Base-by-base conservation (phyloP, 1,140 invertebrate species). In the Orussus abietinus region DNA sequence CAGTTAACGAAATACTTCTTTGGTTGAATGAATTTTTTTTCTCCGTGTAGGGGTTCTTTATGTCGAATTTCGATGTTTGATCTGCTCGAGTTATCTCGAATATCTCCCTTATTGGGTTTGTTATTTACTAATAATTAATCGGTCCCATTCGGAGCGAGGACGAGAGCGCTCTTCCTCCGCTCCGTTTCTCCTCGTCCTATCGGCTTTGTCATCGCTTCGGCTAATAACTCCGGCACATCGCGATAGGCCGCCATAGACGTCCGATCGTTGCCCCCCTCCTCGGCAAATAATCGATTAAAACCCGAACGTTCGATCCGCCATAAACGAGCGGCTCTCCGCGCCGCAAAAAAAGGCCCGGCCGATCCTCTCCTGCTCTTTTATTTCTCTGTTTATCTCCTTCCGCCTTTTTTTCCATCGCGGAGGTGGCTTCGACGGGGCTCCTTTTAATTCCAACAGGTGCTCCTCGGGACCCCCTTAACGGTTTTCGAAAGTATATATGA, bases 191-290 rank as follows among this genome's bases (percentile, higher is more conserved):
- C 20, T 12, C 28, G 37, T 38, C 38, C 43, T 53, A 62, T 64
- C 57, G 50, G 50, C 51, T 55, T 59, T 61, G 59, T 62, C 58
- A 57, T 62, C 59, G 47, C 35, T 30, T 17, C 37, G 50, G 35
- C 39, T 53, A 55, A 61, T 60, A 60, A 60, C 39, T 59, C 47
- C 45, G 17, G n/a, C 31, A 14, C 12, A 29, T 36, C 35, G 41
- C 33, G 42, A 42, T 18, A 14, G 26, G 34, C 26, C 38, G 22
- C 17, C 39, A 38, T 21, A 37, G 44, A 14, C 19, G 13, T 39
- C 19, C 31, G 44, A 32, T 47, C 39, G 42, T 51, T 38, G 37
- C 26, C 37, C 41, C 42, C 40, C 34, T 48, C 47, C 26, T 30
- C 36, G 32, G 47, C 42, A 49, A 55, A 55, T 50, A 52, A 45